Conservation (phyloP, 2,888 invertebrate genomes). For the Sesia apiformis region DNA sequence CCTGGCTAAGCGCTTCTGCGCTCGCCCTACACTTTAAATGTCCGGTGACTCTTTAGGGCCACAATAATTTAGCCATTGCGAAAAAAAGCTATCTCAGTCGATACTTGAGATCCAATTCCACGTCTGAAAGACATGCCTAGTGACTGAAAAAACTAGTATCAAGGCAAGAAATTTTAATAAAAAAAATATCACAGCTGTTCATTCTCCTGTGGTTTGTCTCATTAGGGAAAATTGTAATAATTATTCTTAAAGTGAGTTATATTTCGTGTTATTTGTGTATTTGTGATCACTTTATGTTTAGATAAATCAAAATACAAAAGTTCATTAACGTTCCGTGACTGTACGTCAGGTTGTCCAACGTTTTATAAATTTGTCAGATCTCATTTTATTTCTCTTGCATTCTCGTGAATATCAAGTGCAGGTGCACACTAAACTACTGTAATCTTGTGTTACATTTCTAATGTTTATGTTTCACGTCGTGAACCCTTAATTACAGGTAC, state of each 20-base stretch:
- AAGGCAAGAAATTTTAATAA: too few species aligned
- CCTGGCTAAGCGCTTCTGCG: too few species aligned
- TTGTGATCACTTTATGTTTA: conserved; percentile 4
- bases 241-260: conserved; percentile 61
- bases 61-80: too few species aligned
- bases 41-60: too few species aligned
- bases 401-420: conserved; percentile 47
- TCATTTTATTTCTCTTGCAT: conserved; percentile 48
- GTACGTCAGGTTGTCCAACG: conserved; percentile 36
- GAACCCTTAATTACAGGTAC: conserved; percentile 41
- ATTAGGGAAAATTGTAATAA: conserved; percentile 53
- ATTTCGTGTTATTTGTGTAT: conserved; percentile 31
- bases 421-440: conserved; percentile 26
- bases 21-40: too few species aligned
- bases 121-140: too few species aligned
- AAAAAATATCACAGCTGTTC: conserved; percentile 65
- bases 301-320: conserved; percentile 5
- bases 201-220: conserved; percentile 51
- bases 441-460: conserved; percentile 19
- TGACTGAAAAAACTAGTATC: too few species aligned
- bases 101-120: too few species aligned
- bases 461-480: conserved; percentile 10
- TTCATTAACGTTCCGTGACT: conserved; percentile 23
- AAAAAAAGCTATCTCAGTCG: too few species aligned
- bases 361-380: conserved; percentile 46